phyloP scores from a whole-genome alignment of 2,797 vertebrate genomes.

The Hydrolagus colliei region DNA sequence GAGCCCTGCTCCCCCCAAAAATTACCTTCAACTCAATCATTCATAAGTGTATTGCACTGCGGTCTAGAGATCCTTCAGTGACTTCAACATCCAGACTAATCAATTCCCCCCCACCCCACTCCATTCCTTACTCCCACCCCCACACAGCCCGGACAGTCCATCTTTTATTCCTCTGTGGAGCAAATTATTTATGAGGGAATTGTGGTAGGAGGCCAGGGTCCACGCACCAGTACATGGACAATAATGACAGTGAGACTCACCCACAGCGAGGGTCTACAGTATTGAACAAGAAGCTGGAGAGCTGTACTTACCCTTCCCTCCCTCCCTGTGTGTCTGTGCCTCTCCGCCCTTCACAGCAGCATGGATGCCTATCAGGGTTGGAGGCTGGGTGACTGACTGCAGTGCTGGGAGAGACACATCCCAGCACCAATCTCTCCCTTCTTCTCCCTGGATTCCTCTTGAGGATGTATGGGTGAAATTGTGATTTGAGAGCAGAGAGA shows the following conservation, averaged over 20 bases:
- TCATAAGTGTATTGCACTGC: conserved; percentile 21
- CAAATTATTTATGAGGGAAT: conserved; percentile 26
- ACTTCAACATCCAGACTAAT: neutral
- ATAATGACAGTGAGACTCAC: neutral
- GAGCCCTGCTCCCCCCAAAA: neutral
- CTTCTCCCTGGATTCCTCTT: neutral
- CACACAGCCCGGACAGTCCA: neutral
- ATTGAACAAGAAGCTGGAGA: conserved; percentile 18
- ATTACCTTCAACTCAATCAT: neutral
- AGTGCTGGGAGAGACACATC: conserved; percentile 6
- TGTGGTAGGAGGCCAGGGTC: conserved; percentile 15
- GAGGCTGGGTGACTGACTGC: conserved; percentile 6
- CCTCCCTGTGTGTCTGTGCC: conserved; percentile 17
- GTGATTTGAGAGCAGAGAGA: neutral
- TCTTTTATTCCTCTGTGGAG: neutral
- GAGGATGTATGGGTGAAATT: conserved; percentile 16
- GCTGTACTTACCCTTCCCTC: conserved; percentile 17
- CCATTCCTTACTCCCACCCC: neutral
- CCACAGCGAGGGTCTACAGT: conserved; percentile 1
- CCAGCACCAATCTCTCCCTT: conserved; percentile 9
- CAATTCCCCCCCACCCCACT: neutral
- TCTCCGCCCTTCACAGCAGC: conserved; percentile 28
- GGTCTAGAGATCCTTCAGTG: conserved; percentile 4
- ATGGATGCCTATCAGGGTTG: conserved; percentile 6
- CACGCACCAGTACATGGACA: neutral